Evolutionary conservation across 92 coral and sea anemone genomes (phyloP), one percentile per base, ranked within the genome.

Genomic region (Phenganax marumi): DNA sequence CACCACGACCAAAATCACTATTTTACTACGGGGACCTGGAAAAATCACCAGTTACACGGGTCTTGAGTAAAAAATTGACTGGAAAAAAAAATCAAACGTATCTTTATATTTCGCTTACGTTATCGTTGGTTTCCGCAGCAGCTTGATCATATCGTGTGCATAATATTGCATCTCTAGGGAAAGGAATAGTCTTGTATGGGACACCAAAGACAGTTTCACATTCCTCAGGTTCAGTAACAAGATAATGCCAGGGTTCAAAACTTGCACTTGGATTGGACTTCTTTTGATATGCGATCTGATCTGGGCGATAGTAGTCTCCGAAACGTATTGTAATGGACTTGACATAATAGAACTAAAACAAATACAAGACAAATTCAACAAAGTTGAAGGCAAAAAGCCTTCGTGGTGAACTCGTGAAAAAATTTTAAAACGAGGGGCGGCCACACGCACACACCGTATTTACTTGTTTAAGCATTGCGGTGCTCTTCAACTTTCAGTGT

Each of bases 291-390:
- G 92, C 93, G 81, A 96, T 87, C 84, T 89, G 91, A 17, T 85
- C 84, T 0, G 99, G 99, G 6, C 97, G 93, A 79, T 81, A 89
- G 73, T 92, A 92, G 82, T 89, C 92, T 62, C 97, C 95, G 86
- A 96, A 96, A 6, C 24, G 46, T n/a, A 96, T 89, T 69, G 75
- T 88, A 65, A 96, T 85, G 48, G 68, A 54, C 51, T 91, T 77
- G 47, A 81, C 94, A 82, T 86, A 96, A 81, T 90, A 96, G 72
- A 49, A 89, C 99, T 96, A 80, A 58, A 56, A 75, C 33, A 33
- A 25, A 75, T 60, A 50, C 17, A 76, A 17, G 60, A n/a, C n/a
- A n/a, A 61, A 61, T 6, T n/a, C 47, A 13, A 80, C 16, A 8
- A 12, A 48, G 1, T 26, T 25, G 16, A 8, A 14, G 1, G 7